Base-by-base conservation (phyloP, 2,797 vertebrate genomes). In the Neoniphon sammara region DNA sequence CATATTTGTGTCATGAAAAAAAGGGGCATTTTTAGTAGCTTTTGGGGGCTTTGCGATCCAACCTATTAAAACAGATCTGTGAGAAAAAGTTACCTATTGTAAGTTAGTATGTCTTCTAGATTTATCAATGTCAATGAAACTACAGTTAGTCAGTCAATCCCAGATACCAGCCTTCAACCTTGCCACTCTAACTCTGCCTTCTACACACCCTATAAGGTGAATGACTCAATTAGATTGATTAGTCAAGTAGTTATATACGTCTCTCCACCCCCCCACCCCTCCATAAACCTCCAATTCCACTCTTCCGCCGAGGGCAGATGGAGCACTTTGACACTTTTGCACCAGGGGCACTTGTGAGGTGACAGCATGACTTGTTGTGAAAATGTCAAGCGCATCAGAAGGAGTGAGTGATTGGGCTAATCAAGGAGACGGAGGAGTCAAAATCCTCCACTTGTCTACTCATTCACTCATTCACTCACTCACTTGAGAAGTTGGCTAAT, bases 381-480 rank as follows among this genome's bases (percentile, higher is more conserved):
- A 90, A 92, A 91, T 92, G 92, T 92, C 91, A 91, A 91, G 84
- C 89, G 86, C 91, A 88, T 92, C 91, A 93, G 85, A 90, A 87
- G 80, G 88, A 92, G 84, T 80, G 87, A 91, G 87, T 85, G 90
- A 93, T 89, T 83, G 79, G 87, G 81, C 89, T 93, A 90, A 93
- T 94, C 86, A 91, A 86, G 87, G 85, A 87, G 86, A 90, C 75
- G 60, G 86, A 84, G 85, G 84, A 88, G 88, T 88, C 70, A 76
- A 86, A 78, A 60, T 39, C 76, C 83, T 83, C 64, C 83, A 70
- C 84, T 86, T 67, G 77, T 69, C 77, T 60, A 15, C 82, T 85
- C 85, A 21, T 17, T n/a, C 20, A n/a, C 17, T 65, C 15, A 66
- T 73, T 83, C 78, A 75, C 87, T 86, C 61, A 77, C 85, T 86